Evolutionary conservation across 2,888 invertebrate genomes (phyloP), one percentile per base, ranked within the genome.

Genomic region (Mythimna pallens): DNA sequence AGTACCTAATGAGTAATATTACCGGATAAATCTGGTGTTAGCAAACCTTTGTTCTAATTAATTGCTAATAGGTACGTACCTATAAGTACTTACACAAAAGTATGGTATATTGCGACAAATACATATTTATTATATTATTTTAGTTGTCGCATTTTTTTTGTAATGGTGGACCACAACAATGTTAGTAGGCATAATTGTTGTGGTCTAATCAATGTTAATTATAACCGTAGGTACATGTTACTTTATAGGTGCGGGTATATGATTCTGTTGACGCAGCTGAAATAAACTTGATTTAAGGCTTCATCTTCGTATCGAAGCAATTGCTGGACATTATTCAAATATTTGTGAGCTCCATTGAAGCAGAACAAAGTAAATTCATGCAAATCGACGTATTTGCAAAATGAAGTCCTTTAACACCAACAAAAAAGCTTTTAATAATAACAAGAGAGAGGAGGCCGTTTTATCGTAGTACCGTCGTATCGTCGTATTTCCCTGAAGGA

Each of bases 381-480:
- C 93, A 94, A 94, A 94, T 93, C 90, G 90, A 86, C 91, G 92
- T 91, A 93, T 94, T 94, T 93, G 88, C 93, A 90, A 91, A 92
- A 93, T 91, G 91, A 90, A 91, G 91, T 91, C 91, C 89, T 90
- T 88, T 88, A 88, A 86, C 85, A 80, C 73, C 89, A 88, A 87
- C 89, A 87, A 91, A 92, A 92, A 93, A 91, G 91, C 92, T 93
- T 93, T 92, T 93, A 92, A 94, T 94, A 94, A 93, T 90, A 93
- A 91, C 87, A 87, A 86, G 88, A 88, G 78, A 80, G 80, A 73
- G 84, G 84, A 82, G 76, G 81, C 83, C 87, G 66, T 76, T 85
- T 85, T 84, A 84, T 79, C 87, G 66, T 76, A 85, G 36, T 61
- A 61, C 83, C 87, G 66, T 76, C 85, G 40, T 61, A 40, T 82